These are phyloP conservation scores for Tauraco erythrolophus DNA, from an alignment of 2,113 vertebrate genomes.

Conservation along the genomic window DNA sequence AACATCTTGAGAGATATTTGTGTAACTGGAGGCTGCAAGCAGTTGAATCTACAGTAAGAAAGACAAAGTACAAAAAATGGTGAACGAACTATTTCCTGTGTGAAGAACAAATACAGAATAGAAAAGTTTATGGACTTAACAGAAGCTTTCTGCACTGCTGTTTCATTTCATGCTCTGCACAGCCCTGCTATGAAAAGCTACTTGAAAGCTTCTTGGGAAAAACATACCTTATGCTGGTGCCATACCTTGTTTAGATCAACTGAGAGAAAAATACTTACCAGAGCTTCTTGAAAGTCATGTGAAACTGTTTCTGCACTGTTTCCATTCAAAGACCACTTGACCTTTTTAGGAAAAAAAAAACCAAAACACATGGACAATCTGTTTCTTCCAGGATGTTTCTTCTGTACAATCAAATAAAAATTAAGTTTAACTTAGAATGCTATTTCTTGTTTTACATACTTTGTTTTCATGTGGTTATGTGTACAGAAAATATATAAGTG, in stretches of 20 bases:
- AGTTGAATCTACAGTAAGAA: not conserved
- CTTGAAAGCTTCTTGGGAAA: conserved; percentile 12
- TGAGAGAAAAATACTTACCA: not conserved
- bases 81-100: not conserved
- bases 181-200: not conserved
- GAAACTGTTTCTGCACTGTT: conserved; percentile 7
- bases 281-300: conserved; percentile 13
- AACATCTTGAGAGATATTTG: not conserved
- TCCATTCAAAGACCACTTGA: conserved; percentile 17
- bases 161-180: not conserved
- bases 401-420: not conserved
- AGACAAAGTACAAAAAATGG: not conserved
- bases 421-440: not conserved
- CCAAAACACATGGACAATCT: not conserved
- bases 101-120: not conserved
- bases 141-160: not conserved
- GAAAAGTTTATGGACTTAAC: not conserved
- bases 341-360: not conserved
- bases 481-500: not conserved
- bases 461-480: not conserved
- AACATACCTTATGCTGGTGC: conserved; percentile 17
- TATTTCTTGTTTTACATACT: not conserved
- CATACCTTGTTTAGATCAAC: conserved; percentile 55
- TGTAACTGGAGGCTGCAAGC: not conserved
- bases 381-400: not conserved